phyloP scores from a whole-genome alignment of 1,140 invertebrate genomes.

The Centruroides vittatus region DNA sequence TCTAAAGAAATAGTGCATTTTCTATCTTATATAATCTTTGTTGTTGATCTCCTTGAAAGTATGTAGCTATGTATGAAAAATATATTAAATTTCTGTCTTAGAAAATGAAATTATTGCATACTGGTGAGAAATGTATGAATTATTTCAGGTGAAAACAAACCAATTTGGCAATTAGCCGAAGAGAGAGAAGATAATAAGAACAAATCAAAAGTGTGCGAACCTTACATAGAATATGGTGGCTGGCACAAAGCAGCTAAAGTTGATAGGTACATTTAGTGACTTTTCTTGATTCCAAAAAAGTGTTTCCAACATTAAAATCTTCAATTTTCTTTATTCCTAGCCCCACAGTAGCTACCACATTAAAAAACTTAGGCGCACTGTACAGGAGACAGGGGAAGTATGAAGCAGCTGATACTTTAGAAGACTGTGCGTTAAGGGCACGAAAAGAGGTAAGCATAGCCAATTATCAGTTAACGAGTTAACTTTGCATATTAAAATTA shows the following conservation, averaged over 20 bases:
- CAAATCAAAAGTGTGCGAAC: slow-evolving; percentile 74
- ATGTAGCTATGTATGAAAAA: too few species aligned
- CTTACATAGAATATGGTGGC: slow-evolving; percentile 86
- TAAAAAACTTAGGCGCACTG: slow-evolving; percentile 79
- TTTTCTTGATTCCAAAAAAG: neutral
- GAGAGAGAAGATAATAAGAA: slow-evolving; percentile 91
- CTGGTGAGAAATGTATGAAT: too few species aligned
- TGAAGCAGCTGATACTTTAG: slow-evolving; percentile 94
- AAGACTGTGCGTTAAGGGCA: slow-evolving; percentile 89
- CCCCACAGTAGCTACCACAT: slow-evolving; percentile 23
- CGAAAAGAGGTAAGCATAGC: slow-evolving; percentile 56
- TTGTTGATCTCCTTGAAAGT: too few species aligned
- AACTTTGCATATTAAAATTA: neutral
- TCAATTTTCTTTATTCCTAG: slow-evolving; percentile 6
- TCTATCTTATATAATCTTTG: too few species aligned
- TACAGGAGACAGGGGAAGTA: slow-evolving; percentile 97
- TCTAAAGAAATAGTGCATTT: too few species aligned
- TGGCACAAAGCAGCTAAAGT: slow-evolving; percentile 99
- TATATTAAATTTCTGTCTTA: too few species aligned
- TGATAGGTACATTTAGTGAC: slow-evolving; percentile 45
- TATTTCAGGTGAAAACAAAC: slow-evolving; percentile 66
- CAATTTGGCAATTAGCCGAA: slow-evolving; percentile 99
- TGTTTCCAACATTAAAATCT: too few species aligned
- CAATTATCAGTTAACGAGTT: neutral
- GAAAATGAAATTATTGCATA: too few species aligned